Evolutionary conservation across 1,140 invertebrate genomes (phyloP).

Genomic region (Ceratitis capitata): DNA sequence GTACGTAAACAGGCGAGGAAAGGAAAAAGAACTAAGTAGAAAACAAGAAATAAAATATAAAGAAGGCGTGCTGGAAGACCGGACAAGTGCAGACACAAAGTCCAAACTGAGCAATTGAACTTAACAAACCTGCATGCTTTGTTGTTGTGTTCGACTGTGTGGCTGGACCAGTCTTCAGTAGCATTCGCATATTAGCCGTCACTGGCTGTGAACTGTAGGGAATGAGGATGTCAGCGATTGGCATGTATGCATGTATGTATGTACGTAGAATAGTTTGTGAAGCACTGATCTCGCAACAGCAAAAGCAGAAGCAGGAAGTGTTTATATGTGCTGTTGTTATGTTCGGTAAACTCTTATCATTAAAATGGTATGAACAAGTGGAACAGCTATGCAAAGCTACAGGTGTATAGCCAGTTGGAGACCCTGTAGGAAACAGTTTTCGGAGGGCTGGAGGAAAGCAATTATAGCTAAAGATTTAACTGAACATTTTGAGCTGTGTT

Average conservation of each 20-base stretch:
- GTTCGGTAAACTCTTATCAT: constrained; percentile 11
- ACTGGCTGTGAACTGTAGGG: background rate
- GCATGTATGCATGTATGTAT: too few species aligned
- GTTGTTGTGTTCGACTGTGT: background rate
- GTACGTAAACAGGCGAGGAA: background rate
- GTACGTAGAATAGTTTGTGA: background rate
- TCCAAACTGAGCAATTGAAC: background rate
- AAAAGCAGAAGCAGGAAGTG: background rate
- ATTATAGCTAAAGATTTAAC: too few species aligned
- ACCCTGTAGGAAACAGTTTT: background rate
- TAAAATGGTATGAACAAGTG: constrained; percentile 5
- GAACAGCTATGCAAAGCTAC: background rate
- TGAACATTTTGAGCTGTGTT: too few species aligned
- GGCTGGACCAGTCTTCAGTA: background rate
- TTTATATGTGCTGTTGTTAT: background rate
- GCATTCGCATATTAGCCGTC: background rate
- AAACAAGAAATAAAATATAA: background rate
- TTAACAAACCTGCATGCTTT: background rate
- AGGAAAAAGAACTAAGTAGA: background rate
- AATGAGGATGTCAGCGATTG: background rate
- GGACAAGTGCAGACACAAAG: background rate
- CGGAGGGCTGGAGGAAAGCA: too few species aligned
- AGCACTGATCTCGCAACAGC: background rate
- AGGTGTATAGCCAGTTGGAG: background rate
- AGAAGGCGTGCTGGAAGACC: background rate